Base-by-base conservation (phyloP, 1,140 invertebrate species). In the Drosophila paulistorum region DNA sequence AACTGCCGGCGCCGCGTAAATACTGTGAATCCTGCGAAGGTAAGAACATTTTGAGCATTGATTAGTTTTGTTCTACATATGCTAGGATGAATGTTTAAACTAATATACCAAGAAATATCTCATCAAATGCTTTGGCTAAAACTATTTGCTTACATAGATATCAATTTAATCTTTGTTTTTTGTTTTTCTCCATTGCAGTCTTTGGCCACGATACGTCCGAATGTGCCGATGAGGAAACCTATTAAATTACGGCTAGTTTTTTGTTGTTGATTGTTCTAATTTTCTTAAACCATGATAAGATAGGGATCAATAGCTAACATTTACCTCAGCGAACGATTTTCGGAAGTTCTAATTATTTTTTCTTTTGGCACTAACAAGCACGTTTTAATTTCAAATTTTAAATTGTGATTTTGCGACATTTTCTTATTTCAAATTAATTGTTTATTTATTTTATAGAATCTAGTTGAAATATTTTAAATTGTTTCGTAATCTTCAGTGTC, bases 1-100 rank as follows among this genome's bases (percentile, higher is more conserved):
- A 93, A 77, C 93, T 94, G 59, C 92, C 93, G 65, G 55, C 71
- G 1, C 94, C 95, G 4, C 93, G 98, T 62, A 95, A 97, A 51
- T 99, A 98, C 93, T 99, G 98, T 93, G 96, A 97, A 72, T 96
- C 95, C 71, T 99, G 98, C 93, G 98, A 98, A 96, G 95, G 97
- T 98, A 63, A 42, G n/a, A 0, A 17, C 10, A 39, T 39, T 30
- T 30, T 30, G 30, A 30, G 5, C 30, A 30, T 6, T 26, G 26
- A 26, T 26, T 26, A 26, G 26, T 26, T 26, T 26, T 26, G 26
- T 26, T 26, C 6, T 30, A 30, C 5, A 0, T 0, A 6, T 30
- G 26, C 26, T 30, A 6, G 26, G 6, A 30, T 7, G 30, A 30
- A 30, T 30, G 3, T 7, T 30, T 30, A 3, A 30, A 30, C 5